Base-by-base conservation (phyloP, 35 echinoderm and acorn worm species). In the Hemicentrotus pulcherrimus region DNA sequence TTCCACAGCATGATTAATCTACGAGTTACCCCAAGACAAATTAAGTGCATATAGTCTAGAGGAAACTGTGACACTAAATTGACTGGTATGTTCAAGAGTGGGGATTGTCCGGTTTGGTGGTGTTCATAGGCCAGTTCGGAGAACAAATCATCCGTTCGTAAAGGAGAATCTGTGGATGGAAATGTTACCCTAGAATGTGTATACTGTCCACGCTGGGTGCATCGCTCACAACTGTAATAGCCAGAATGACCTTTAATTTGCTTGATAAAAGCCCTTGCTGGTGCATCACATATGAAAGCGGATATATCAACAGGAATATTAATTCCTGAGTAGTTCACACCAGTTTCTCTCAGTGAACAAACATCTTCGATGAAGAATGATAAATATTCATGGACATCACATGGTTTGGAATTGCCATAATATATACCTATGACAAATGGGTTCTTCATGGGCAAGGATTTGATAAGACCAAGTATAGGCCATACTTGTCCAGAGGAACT, bases 41-140 rank as follows among this genome's bases (percentile, higher is more conserved):
- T 95, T 22, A 98, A 86, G 60, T 98, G 97, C 97, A 98, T 98
- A 30, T 96, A 96, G 86, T 98, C 97, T 12, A 92, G 85, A 31
- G 97, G 97, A 50, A 97, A 97, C 12, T 71, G 47, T 24, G 52
- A 86, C 4, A 97, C 31, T 31, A 95, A 22, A 48, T 78, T 88
- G 22, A 92, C 19, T 0, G 32, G 5, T 28, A 97, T 71, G 16
- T 94, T 46, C 30, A 41, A 48, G 5, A 97, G 85, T 2, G 96
- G 94, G 19, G 88, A 95, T 46, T 31, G 7, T 32, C 95, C 93
- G 2, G 45, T 15, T 41, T 97, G 95, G 45, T 97, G 96, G 22
- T 94, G 85, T 35, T 94, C 92, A 97, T 97, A 86, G 0, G 32
- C 1, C 31, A 32, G 86, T 32, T 61, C 47, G 30, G 47, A 18